These are phyloP conservation scores for western clawed frog (Xenopus tropicalis) DNA, from an alignment of 2,113 vertebrate species.

Conservation along the genomic window DNA sequence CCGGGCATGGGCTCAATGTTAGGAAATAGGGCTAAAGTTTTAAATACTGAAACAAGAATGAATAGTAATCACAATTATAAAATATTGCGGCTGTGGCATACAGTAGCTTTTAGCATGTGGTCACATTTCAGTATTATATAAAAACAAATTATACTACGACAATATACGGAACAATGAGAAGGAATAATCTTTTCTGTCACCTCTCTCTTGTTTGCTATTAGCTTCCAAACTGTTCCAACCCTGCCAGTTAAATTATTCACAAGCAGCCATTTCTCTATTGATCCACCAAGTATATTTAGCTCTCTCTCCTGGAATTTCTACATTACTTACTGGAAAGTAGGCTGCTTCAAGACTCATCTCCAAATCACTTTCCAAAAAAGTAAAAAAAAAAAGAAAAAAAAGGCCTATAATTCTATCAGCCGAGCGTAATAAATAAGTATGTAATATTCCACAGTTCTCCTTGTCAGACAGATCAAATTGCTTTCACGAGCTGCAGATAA, in stretches of 20 bases:
- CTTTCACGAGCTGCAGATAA: slow-evolving; percentile 61
- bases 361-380: slow-evolving; percentile 74
- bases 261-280: slow-evolving; percentile 85
- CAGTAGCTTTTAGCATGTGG: too few relatives aligned
- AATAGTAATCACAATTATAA: too few relatives aligned
- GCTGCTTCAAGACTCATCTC: slow-evolving; percentile 79
- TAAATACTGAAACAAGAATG: too few relatives aligned
- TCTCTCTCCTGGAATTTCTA: slow-evolving; percentile 80
- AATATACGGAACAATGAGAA: slow-evolving; percentile 19
- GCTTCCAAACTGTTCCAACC: slow-evolving; percentile 77
- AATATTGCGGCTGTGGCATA: too few relatives aligned
- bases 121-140: too few relatives aligned
- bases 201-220: slow-evolving; percentile 70
- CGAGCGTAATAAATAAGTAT: slow-evolving; percentile 16
- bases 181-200: slow-evolving; percentile 62
- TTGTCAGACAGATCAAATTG: slow-evolving; percentile 70
- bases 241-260: slow-evolving; percentile 83
- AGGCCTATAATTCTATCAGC: slow-evolving; percentile 17
- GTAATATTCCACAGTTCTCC: slow-evolving; percentile 51
- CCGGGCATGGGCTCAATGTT: too few relatives aligned
- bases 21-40: too few relatives aligned
- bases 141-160: too few relatives aligned
- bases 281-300: slow-evolving; percentile 84
- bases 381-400: slow-evolving; percentile 29
- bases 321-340: slow-evolving; percentile 85